Percentiles rank a stretch among this genome's conserved stretches.
phyloP scores from a whole-genome alignment of 2,797 vertebrate genomes.

The Sebastes wilsoni region DNA sequence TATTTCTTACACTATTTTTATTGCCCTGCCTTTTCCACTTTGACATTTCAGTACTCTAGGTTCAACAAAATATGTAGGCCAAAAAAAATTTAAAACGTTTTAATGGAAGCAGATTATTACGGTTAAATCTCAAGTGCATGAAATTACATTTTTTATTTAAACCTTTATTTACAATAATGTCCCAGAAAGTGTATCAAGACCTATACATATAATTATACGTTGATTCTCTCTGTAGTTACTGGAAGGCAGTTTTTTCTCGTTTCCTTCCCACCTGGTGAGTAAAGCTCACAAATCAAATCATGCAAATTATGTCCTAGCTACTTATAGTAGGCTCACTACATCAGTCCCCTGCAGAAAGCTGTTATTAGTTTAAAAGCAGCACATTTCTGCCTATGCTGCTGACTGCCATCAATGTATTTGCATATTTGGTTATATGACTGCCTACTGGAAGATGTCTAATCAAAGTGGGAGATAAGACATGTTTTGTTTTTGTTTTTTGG shows the following conservation, averaged over 20 bases:
- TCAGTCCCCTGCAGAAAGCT: not conserved
- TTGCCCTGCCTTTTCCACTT: not conserved
- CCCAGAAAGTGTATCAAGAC: not conserved
- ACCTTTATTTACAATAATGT: not conserved
- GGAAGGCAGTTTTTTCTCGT: conserved; percentile 6
- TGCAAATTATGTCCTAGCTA: conserved; percentile 24
- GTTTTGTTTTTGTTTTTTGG: too few species aligned
- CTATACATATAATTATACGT: conserved; percentile 15
- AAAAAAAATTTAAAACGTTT: not conserved
- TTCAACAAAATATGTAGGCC: not conserved
- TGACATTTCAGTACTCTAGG: not conserved
- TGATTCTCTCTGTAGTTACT: conserved; percentile 13
- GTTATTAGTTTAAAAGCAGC: not conserved
- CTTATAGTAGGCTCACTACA: conserved; percentile 3
- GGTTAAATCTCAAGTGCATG: not conserved
- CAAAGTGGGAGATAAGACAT: not conserved
- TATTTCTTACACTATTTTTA: not conserved
- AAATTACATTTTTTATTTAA: not conserved
- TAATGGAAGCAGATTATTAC: not conserved
- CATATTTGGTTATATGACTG: not conserved
- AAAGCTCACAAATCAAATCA: conserved; percentile 43
- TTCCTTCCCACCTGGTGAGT: conserved; percentile 27
- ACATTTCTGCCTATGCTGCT: not conserved
- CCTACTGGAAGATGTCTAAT: not conserved
- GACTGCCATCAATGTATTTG: not conserved